Evolutionary conservation across 1,140 invertebrate genomes (phyloP).

Genomic region (Anastrepha ludens): DNA sequence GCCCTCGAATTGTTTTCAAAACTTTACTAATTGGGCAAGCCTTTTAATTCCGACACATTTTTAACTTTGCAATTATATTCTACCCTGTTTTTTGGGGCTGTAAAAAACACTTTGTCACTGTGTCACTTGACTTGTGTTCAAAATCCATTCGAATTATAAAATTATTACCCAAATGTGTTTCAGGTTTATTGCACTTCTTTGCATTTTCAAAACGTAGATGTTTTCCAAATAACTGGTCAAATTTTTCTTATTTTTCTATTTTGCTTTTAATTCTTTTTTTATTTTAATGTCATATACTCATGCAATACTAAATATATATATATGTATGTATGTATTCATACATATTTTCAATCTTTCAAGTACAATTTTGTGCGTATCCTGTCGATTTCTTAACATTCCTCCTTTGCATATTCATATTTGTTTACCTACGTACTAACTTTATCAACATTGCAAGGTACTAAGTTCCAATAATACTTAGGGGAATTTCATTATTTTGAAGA

Average conservation of each 20-base stretch:
- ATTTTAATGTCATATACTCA: not conserved
- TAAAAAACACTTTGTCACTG: too few species aligned
- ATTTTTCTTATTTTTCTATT: not conserved
- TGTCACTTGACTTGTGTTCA: too few species aligned
- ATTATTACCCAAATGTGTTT: not conserved
- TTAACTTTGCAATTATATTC: too few species aligned
- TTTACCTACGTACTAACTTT: constrained; percentile 5
- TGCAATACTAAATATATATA: not conserved
- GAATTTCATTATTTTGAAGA: not conserved
- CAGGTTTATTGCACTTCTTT: not conserved
- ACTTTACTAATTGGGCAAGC: too few species aligned
- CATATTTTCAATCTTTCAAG: constrained; percentile 4
- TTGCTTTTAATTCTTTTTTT: not conserved
- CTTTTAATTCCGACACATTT: too few species aligned
- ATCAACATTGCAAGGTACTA: constrained; percentile 20
- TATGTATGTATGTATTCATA: not conserved
- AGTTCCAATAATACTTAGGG: constrained; percentile 28
- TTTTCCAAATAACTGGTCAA: not conserved
- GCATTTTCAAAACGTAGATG: not conserved
- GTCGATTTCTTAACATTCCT: not conserved
- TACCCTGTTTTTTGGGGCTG: too few species aligned
- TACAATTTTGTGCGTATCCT: constrained; percentile 51
- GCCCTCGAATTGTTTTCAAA: too few species aligned
- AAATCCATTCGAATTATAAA: not conserved
- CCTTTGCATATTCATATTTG: not conserved